A percentile compares a stretch with the other conserved stretches of the same genome.
Evolutionary conservation across 2,113 vertebrate species (phyloP).

Genomic region (Onychorhynchus coronatus): DNA sequence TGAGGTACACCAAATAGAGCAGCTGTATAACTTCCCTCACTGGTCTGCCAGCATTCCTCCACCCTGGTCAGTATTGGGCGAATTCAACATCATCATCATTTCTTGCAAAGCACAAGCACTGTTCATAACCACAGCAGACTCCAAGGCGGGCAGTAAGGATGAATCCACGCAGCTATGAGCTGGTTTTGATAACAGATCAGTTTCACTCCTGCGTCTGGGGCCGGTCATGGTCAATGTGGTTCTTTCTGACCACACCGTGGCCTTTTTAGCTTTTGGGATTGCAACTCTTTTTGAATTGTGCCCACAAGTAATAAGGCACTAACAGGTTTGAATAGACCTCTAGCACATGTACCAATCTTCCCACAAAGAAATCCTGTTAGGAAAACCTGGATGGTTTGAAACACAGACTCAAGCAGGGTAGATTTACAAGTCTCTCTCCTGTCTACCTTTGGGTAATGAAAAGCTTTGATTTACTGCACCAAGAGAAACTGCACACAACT

Average conservation of each 20-base stretch:
- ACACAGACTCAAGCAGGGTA: neutral
- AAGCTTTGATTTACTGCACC: constrained; percentile 3
- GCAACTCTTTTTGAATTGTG: neutral
- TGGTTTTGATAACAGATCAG: neutral
- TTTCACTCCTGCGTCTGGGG: neutral
- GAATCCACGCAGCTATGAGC: neutral
- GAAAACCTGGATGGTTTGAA: neutral
- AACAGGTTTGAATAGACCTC: neutral
- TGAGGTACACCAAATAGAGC: neutral
- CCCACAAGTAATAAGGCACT: neutral
- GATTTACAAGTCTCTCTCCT: neutral
- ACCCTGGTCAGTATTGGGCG: neutral
- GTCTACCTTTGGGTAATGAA: neutral
- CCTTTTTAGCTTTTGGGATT: neutral
- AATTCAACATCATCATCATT: neutral
- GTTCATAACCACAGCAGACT: neutral
- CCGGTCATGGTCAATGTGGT: neutral
- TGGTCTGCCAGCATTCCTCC: neutral
- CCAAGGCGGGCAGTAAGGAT: neutral
- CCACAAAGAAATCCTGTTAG: neutral
- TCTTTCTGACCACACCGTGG: neutral
- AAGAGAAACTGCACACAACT: neutral
- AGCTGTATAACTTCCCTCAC: neutral
- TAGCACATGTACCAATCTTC: neutral
- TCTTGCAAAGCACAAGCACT: neutral